Evolutionary conservation across 2,797 vertebrate species (phyloP).

Genomic region (Meda fulgida): DNA sequence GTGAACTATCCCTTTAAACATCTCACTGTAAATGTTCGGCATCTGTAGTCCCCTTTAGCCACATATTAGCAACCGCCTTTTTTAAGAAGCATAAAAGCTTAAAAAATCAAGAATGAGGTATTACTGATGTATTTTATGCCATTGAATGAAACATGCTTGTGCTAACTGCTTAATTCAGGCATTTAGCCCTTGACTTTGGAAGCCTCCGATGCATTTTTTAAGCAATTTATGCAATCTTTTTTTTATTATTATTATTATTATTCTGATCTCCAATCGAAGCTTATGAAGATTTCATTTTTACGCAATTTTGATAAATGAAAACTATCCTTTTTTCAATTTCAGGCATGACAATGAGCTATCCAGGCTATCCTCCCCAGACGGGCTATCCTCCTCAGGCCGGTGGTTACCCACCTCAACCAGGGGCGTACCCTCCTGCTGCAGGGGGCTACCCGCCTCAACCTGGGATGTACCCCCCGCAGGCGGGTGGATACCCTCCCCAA

Average conservation of each 20-base stretch:
- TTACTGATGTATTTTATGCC: not conserved
- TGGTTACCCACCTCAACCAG: constrained; percentile 63
- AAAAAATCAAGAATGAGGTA: not conserved
- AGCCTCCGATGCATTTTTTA: not conserved
- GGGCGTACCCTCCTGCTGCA: constrained; percentile 62
- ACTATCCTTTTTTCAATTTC: not conserved
- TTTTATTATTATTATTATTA: too few species aligned
- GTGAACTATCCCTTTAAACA: not conserved
- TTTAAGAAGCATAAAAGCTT: not conserved
- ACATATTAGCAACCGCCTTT: not conserved
- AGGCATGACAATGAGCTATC: constrained; percentile 88
- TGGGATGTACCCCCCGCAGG: constrained; percentile 55
- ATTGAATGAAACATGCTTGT: not conserved
- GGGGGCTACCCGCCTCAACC: constrained; percentile 64
- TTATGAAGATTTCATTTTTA: not conserved
- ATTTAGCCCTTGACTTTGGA: not conserved
- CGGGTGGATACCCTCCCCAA: constrained; percentile 57
- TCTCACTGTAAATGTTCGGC: too few species aligned
- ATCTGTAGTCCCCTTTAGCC: not conserved
- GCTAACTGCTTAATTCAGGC: not conserved
- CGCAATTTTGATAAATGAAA: not conserved
- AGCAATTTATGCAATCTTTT: not conserved
- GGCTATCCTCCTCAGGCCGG: constrained; percentile 69
- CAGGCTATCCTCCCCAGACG: constrained; percentile 78
- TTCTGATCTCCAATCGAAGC: not conserved